phyloP scores from a whole-genome alignment of 1,140 invertebrate species.

The Zaprionus davidi region DNA sequence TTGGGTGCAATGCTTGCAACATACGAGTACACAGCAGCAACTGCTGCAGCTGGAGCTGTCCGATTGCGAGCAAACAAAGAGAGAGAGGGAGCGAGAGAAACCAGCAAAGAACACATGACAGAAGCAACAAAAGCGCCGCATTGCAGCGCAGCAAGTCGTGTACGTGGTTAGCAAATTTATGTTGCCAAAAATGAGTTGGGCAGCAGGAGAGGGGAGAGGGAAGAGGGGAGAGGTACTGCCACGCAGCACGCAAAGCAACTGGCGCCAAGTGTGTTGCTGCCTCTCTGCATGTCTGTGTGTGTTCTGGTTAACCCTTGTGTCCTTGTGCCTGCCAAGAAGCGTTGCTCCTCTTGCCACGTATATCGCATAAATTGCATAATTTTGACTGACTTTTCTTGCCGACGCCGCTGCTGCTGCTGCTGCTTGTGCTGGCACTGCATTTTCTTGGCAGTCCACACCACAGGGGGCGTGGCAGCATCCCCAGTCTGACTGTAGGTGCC shows the following conservation, averaged over 20 bases:
- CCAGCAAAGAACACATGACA: conserved; percentile 58
- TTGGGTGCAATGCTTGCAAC: conserved; percentile 26
- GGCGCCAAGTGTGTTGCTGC: conserved; percentile 72
- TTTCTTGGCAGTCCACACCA: conserved; percentile 46
- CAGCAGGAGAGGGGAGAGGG: conserved; percentile 21
- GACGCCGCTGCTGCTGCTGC: conserved; percentile 29
- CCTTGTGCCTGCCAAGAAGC: conserved; percentile 54
- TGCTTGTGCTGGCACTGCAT: conserved; percentile 61
- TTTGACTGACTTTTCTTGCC: conserved; percentile 77
- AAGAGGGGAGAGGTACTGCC: not conserved
- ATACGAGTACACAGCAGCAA: conserved; percentile 1
- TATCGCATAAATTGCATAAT: conserved; percentile 83
- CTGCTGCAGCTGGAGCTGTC: conserved; percentile 28
- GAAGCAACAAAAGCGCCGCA: conserved; percentile 73
- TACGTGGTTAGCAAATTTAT: conserved; percentile 80
- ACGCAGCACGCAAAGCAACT: conserved; percentile 48
- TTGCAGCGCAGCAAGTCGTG: conserved; percentile 67
- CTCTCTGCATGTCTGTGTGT: not conserved
- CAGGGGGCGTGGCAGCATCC: not conserved
- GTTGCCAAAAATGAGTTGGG: conserved; percentile 50
- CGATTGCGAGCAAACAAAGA: conserved; percentile 47
- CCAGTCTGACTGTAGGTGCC: conserved; percentile 60
- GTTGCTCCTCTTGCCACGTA: conserved; percentile 52
- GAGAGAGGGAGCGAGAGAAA: conserved; percentile 4
- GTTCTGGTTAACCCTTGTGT: conserved; percentile 64